phyloP scores from a whole-genome alignment of 2,797 vertebrate species.

The Alfaro cultratus region DNA sequence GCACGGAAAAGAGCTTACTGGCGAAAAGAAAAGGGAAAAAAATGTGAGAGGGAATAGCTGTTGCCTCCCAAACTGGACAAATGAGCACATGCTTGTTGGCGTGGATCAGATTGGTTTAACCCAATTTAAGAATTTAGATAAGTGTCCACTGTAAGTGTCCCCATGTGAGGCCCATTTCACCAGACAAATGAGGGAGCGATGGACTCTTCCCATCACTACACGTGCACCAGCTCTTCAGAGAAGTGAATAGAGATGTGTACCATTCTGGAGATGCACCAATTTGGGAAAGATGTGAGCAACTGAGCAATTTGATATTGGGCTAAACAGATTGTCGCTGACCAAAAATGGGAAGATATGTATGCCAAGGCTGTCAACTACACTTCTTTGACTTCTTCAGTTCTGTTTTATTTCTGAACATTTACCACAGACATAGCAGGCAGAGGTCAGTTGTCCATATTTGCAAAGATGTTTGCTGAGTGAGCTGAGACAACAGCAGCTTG shows the following conservation, averaged over 20 bases:
- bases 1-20: constrained; percentile 63
- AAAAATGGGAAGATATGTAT: constrained; percentile 26
- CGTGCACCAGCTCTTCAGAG: constrained; percentile 51
- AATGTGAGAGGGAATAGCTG: constrained; percentile 48
- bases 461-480: constrained; percentile 73
- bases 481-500: constrained; percentile 75
- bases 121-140: constrained; percentile 76
- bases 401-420: constrained; percentile 74
- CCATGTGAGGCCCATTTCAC: constrained; percentile 78
- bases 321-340: constrained; percentile 7
- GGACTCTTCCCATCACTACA: constrained; percentile 56
- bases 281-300: constrained; percentile 5
- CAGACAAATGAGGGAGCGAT: constrained; percentile 46
- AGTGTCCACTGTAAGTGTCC: constrained; percentile 72
- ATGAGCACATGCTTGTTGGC: constrained; percentile 74
- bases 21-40: constrained; percentile 5
- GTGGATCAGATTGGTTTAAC: constrained; percentile 71
- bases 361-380: constrained; percentile 49
- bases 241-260: constrained; percentile 17
- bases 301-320: constrained; percentile 10
- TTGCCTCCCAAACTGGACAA: constrained; percentile 54
- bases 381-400: constrained; percentile 75
- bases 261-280: constrained; percentile 5
- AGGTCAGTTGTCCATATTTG: constrained; percentile 63
- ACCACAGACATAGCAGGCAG: constrained; percentile 61